Evolutionary conservation across 2,888 invertebrate genomes (phyloP), one percentile per base, ranked within the genome.

Genomic region (Pseudococcus longispinus): DNA sequence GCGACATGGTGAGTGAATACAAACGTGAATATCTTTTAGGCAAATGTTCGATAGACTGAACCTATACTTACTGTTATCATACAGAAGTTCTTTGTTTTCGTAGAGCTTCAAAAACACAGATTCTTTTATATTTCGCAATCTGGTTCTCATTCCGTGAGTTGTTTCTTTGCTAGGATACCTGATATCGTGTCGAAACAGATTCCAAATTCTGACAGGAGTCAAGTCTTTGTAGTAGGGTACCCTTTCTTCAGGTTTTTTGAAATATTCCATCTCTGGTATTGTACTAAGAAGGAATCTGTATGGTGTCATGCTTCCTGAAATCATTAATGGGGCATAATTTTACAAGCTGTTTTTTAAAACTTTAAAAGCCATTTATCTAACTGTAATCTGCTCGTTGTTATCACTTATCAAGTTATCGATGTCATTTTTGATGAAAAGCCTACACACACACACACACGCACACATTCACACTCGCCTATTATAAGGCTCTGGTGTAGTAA

Each of bases 161-260:
- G 88, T 88, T 88, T 83, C 86, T 83, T 80, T 65, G 0, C 89
- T 88, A 11, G 88, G 88, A 32, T 89, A 88, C 51, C 89, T 32
- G 91, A 89, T 88, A 2, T 96, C 96, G 91, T 96, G 96, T 6
- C 96, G 93, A 65, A 94, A 90, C 26, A 95, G 89, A 91, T 95
- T 92, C 96, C 96, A 96, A 88, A 95, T 93, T 90, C 95, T 94
- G 60, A 91, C 91, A 77, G 93, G 92, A 88, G 90, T 91, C 89
- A 95, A 95, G 89, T 92, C 95, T 95, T 89, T 18, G 20, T n/a
- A 20, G 20, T 0, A 0, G 2, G 18, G n/a, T 1, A n/a, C 20
- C n/a, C 18, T 42, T 29, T 60, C 15, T 60, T 60, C 23, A 2
- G 23, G 55, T 0, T 55, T 6, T 60, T 9, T 20, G 11, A 70